Base-by-base conservation (phyloP, 2,797 vertebrate genomes). In the Tadarida brasiliensis region DNA sequence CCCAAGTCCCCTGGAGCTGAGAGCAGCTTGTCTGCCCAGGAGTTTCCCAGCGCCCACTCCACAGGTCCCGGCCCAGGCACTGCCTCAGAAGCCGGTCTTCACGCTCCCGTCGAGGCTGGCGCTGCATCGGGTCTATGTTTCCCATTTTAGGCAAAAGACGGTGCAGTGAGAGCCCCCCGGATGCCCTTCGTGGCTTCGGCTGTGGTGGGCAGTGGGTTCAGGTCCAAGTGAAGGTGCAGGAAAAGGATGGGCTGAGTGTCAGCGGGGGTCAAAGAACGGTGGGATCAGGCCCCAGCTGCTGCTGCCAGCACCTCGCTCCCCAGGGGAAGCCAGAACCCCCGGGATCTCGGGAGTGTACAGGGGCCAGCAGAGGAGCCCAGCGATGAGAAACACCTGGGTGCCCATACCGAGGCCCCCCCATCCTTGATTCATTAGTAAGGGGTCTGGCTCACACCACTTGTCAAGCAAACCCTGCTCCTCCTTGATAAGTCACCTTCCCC, bases 251-350 rank as follows among this genome's bases (percentile, higher is more conserved):
- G 61, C 24, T 74, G 17, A 70, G 33, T 8, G 10, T 16, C 7
- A 8, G 6, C 26, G 10, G 11, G 19, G 2, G 61, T 57, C 7
- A 16, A 11, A 35, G 22, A 24, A 24, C 1, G 0, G 3, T 12
- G 20, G 14, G 24, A 39, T 44, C n/a, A 39, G 39, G 49, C 57
- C 61, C 33, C 61, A 82, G 26, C 10, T 5, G 17, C 44, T 28
- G 30, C 22, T 28, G 39, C 39, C 33, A 17, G 12, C 2, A 20
- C 51, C 44, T 16, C 39, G 10, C 39, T n/a, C 35, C 39, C 19
- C 35, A 44, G 33, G 86, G 11, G 22, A 33, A 33, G 30, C 30
- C 7, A 3, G 9, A 35, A 24, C 11, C n/a, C 76, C 7, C 0
- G 1, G 6, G 61, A 51, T 51, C 28, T 68, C 24, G 3, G 22